These are phyloP conservation scores for Cydia amplana DNA, from an alignment of 1,140 invertebrate species.

Conservation along the genomic window DNA sequence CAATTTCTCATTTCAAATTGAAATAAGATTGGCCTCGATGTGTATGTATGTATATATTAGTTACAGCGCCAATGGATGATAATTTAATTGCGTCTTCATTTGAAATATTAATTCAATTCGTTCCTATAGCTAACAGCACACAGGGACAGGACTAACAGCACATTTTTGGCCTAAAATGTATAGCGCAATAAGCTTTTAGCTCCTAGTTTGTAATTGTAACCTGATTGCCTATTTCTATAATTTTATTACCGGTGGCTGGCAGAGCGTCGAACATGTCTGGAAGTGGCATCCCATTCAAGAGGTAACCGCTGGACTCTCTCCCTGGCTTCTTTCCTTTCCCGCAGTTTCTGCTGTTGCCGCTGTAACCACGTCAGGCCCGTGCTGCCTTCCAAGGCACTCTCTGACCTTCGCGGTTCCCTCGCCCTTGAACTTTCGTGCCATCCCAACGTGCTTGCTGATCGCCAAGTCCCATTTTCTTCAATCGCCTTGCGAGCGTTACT, in stretches of 20 bases:
- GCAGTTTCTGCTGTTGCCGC: constrained; percentile 88
- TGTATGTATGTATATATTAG: too few relatives aligned
- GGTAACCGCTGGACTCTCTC: constrained; percentile 85
- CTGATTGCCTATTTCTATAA: not conserved
- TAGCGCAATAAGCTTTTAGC: not conserved
- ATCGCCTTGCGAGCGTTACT: constrained; percentile 56
- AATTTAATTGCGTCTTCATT: too few relatives aligned
- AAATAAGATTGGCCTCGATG: too few relatives aligned
- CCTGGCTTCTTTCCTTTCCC: constrained; percentile 83
- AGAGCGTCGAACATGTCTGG: constrained; percentile 71
- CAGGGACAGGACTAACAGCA: too few relatives aligned
- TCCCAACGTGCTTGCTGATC: constrained; percentile 61
- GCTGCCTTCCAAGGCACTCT: constrained; percentile 57
- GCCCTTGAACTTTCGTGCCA: constrained; percentile 62
- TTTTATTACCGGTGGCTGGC: constrained; percentile 72
- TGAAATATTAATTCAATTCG: too few relatives aligned
- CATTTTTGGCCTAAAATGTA: too few relatives aligned
- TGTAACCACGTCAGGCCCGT: constrained; percentile 87
- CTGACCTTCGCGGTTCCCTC: constrained; percentile 63
- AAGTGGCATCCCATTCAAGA: constrained; percentile 80
- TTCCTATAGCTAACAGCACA: too few relatives aligned
- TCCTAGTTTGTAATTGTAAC: not conserved
- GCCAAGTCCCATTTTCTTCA: constrained; percentile 66
- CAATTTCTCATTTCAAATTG: too few relatives aligned
- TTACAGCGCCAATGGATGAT: too few relatives aligned